Conservation (phyloP, 2,113 vertebrate species). For the Scophthalmus maximus region DNA sequence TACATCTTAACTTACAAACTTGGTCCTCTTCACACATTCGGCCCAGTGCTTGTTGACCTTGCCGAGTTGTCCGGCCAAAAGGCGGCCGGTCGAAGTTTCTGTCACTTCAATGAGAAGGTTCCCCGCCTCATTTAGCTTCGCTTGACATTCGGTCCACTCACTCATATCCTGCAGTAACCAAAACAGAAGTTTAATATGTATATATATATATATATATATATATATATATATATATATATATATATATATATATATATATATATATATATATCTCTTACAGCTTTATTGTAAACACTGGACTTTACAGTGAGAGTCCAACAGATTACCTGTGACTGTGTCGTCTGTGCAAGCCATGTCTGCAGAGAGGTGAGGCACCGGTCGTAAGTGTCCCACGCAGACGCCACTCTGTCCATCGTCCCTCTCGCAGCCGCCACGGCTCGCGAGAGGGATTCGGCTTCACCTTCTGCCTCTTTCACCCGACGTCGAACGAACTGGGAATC, state of each 20-base stretch:
- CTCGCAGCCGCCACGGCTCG: conserved; percentile 21
- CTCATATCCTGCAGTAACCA: conserved; percentile 45
- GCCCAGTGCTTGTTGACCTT: conserved; percentile 66
- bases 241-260: no score
- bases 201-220: no score
- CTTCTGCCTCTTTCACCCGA: conserved; percentile 51
- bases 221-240: no score
- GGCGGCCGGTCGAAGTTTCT: conserved; percentile 27
- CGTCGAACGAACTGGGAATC: conserved; percentile 29
- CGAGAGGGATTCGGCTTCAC: conserved; percentile 21
- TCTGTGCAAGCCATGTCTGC: conserved; percentile 42
- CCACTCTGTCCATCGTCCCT: conserved; percentile 50
- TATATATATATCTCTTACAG: no score
- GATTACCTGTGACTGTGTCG: conserved; percentile 18
- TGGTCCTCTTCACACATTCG: conserved; percentile 52
- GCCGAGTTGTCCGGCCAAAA: conserved; percentile 39
- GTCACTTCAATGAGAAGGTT: conserved; percentile 62
- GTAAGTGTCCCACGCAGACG: conserved; percentile 52
- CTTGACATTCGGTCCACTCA: conserved; percentile 50
- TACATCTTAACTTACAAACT: conserved; percentile 56
- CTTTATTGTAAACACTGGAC: no score
- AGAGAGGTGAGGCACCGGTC: conserved; percentile 32
- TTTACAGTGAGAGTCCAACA: neutral
- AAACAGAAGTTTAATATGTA: neutral
- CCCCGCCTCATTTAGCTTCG: conserved; percentile 56